Percentiles rank a stretch among this genome's conserved stretches.
These are phyloP conservation scores for Stichopus chloronotus DNA, from an alignment of 35 echinoderm and acorn worm genomes.

Conservation along the genomic window DNA sequence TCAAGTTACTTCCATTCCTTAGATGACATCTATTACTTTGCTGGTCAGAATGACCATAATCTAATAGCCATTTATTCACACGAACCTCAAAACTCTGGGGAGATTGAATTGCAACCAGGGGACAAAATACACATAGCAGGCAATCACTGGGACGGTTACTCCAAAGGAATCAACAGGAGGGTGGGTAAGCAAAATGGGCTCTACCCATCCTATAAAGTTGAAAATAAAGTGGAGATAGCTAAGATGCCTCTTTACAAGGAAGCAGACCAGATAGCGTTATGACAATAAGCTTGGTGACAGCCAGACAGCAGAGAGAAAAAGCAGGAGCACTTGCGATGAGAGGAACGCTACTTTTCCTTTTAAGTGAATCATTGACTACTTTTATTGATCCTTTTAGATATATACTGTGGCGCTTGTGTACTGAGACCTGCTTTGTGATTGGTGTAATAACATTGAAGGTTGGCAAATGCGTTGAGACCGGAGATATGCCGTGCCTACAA, in stretches of 20 bases:
- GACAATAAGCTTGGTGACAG: neutral
- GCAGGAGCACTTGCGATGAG: too few species aligned
- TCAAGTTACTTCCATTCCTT: slow-evolving; percentile 87
- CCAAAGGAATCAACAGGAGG: slow-evolving; percentile 79
- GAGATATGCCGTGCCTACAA: too few species aligned
- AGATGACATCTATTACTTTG: slow-evolving; percentile 95
- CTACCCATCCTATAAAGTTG: slow-evolving; percentile 93
- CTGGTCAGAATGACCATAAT: slow-evolving; percentile 86
- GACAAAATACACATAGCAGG: slow-evolving; percentile 83
- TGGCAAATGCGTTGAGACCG: too few species aligned
- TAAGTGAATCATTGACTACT: too few species aligned
- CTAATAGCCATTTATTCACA: slow-evolving; percentile 79
- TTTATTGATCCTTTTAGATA: too few species aligned
- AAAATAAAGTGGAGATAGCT: slow-evolving; percentile 78
- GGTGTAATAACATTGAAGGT: too few species aligned
- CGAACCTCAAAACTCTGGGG: slow-evolving; percentile 57
- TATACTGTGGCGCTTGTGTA: too few species aligned
- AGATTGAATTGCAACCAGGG: slow-evolving; percentile 73
- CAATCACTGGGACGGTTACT: slow-evolving; percentile 98
- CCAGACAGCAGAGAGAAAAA: neutral
- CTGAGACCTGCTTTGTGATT: too few species aligned
- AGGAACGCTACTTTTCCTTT: too few species aligned
- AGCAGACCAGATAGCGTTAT: slow-evolving; percentile 50
- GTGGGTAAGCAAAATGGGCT: slow-evolving; percentile 61
- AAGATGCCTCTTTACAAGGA: slow-evolving; percentile 82